These are phyloP conservation scores for Phalanger gymnotis DNA, from an alignment of 2,797 vertebrate genomes.

Conservation along the genomic window DNA sequence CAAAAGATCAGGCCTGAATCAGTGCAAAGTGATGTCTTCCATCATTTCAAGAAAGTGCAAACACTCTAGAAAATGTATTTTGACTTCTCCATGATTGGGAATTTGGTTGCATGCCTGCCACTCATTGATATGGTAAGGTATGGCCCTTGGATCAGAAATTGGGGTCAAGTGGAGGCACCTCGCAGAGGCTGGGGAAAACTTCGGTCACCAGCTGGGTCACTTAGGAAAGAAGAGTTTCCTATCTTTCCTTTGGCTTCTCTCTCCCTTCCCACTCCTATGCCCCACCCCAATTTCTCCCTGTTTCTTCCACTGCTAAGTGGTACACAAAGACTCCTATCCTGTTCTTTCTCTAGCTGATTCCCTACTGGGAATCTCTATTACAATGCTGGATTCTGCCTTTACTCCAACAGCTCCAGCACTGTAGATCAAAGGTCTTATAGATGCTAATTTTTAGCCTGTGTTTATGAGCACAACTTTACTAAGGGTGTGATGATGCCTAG, in stretches of 20 bases:
- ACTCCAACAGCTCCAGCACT: conserved; percentile 22
- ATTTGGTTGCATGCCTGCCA: background rate
- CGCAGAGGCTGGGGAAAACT: background rate
- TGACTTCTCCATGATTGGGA: conserved; percentile 8
- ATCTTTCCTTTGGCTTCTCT: background rate
- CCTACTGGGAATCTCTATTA: background rate
- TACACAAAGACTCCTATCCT: background rate
- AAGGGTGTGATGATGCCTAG: conserved; percentile 49
- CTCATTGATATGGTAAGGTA: conserved; percentile 5
- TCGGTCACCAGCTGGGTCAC: background rate
- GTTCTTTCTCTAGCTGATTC: background rate
- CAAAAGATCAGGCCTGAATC: conserved; percentile 6
- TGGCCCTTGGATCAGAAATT: background rate
- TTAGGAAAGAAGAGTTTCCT: background rate
- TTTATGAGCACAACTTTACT: conserved; percentile 60
- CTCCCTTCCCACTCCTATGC: background rate
- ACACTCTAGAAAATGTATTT: background rate
- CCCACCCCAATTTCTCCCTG: background rate
- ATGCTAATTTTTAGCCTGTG: conserved; percentile 23
- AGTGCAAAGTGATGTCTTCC: conserved; percentile 5
- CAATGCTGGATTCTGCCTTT: conserved; percentile 6
- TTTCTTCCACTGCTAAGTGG: background rate
- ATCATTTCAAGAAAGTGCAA: background rate
- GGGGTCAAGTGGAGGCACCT: background rate
- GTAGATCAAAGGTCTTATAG: conserved; percentile 39